Evolutionary conservation across 1,140 invertebrate species (phyloP), one percentile per base, ranked within the genome.

Genomic region (Drosophila nebulosa): DNA sequence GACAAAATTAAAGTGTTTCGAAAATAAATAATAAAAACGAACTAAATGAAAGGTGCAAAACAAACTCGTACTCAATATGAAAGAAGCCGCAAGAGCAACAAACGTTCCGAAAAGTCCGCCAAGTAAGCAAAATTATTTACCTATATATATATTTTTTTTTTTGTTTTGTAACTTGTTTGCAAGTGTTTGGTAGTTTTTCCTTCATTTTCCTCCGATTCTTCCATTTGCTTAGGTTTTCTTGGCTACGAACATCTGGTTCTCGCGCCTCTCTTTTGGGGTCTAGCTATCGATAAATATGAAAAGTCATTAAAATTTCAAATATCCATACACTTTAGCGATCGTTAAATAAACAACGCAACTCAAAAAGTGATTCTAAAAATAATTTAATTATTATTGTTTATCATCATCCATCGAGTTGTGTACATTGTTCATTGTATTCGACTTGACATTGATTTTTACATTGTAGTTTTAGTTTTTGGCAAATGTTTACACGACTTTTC

Each of bases 1-100:
- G 26, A 46, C 7, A 4, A 50, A 24, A 10, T 14, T 21, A 57
- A 57, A 42, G 39, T 46, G 39, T 52, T 52, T 42, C 6, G 39
- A 39, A 53, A 14, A 30, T 2, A 53, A 10, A 26, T 21, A 35
- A 32, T 51, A 58, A 16, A 60, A 60, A 50, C 32, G 42, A 46
- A 42, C 50, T 79, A 76, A 86, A 90, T 90, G 89, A 90, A 90
- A 84, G 74, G 85, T 64, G 69, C 84, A 14, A 90, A 90, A 72
- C 70, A 63, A 42, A 36, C 64, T 32, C 75, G 78, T 62, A 85
- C 83, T 6, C 89, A 90, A 66, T 84, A 90, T 90, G 89, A 84
- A 72, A 78, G 84, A 56, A 78, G 73, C 36, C 78, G 89, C 16
- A 90, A 90, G 65, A 69, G 53, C 72, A 88, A 70, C 60, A 90